Evolutionary conservation across 2,113 vertebrate species (phyloP).

Genomic region (Callipepla squamata): DNA sequence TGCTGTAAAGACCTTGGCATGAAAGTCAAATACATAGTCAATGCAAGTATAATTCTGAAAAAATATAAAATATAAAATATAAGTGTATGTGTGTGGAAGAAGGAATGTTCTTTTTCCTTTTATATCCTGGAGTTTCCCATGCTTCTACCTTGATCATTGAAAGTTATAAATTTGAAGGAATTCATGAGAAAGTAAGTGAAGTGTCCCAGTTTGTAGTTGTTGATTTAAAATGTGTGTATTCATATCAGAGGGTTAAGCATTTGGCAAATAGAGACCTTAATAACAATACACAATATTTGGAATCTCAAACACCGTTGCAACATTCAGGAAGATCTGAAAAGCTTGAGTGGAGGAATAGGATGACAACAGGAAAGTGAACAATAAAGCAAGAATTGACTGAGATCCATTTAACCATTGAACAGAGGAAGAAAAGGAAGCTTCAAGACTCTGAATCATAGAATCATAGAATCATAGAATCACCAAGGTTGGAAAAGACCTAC

Average conservation of each 20-base stretch:
- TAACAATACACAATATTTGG: neutral
- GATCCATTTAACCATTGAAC: neutral
- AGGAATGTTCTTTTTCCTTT: neutral
- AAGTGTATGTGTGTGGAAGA: neutral
- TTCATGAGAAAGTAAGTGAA: neutral
- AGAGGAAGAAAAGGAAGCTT: neutral
- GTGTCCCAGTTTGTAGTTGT: neutral
- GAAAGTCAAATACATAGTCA: neutral
- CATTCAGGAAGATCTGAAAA: neutral
- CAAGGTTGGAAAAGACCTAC: too few species aligned
- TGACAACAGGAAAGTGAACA: neutral
- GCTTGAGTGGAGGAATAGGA: neutral
- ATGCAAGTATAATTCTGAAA: neutral
- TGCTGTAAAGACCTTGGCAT: neutral
- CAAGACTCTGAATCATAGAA: neutral
- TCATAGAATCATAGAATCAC: too few species aligned
- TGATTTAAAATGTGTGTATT: neutral
- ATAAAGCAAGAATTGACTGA: neutral
- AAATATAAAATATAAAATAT: too few species aligned
- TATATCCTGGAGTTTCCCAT: neutral
- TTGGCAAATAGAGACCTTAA: neutral
- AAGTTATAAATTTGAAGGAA: neutral
- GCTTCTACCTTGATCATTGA: neutral
- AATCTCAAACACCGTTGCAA: neutral
- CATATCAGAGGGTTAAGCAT: neutral